A percentile compares a stretch with the other conserved stretches of the same genome.
Evolutionary conservation across 2,113 vertebrate genomes (phyloP).

Genomic region (Archilochus colubris): DNA sequence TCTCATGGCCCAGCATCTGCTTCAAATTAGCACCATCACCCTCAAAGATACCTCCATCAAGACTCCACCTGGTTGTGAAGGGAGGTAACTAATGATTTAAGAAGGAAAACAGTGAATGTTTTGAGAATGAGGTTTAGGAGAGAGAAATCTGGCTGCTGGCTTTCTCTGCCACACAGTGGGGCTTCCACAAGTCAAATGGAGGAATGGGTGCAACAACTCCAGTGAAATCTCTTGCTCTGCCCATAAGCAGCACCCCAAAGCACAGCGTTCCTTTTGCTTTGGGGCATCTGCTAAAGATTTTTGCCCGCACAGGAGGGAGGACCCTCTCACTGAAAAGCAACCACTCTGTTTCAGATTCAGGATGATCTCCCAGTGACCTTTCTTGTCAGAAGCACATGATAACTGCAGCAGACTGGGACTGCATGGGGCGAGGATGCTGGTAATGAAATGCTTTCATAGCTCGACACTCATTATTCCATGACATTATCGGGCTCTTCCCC

Average conservation of each 20-base stretch:
- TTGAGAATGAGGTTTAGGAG: neutral
- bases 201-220: neutral
- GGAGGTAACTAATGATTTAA: neutral
- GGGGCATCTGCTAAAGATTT: neutral
- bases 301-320: neutral
- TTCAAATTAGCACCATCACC: neutral
- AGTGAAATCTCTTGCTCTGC: neutral
- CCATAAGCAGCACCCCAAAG: neutral
- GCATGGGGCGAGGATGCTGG: neutral
- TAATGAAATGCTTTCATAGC: conserved; percentile 57
- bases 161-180: neutral
- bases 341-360: neutral
- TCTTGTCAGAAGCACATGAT: conserved; percentile 36
- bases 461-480: conserved; percentile 49
- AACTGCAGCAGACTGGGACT: conserved; percentile 27
- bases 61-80: accelerated
- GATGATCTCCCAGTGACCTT: conserved; percentile 19
- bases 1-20: accelerated
- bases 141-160: neutral
- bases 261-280: neutral
- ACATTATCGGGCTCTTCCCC: conserved; percentile 29
- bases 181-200: neutral
- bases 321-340: neutral
- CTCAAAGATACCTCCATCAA: neutral
- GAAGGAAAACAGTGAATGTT: neutral